phyloP scores from a whole-genome alignment of 1,140 invertebrate species.

The Leptestheria dahalacensis region DNA sequence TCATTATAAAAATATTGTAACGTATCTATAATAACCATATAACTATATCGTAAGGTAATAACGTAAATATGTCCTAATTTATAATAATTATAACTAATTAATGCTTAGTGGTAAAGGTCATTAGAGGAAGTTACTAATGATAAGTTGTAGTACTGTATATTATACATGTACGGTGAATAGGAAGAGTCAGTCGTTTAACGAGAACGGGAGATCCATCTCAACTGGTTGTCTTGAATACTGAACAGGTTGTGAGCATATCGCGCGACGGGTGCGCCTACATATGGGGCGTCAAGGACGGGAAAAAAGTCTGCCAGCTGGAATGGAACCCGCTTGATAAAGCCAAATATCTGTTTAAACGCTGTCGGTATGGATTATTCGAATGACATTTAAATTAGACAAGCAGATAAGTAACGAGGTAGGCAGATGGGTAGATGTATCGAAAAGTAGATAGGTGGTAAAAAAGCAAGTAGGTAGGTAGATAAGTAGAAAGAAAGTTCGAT shows the following conservation, averaged over 20 bases:
- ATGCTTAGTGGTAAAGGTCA: neutral
- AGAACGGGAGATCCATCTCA: too few species aligned
- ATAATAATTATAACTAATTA: neutral
- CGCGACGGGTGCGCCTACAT: slow-evolving; percentile 69
- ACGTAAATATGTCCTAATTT: neutral
- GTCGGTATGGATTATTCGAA: slow-evolving; percentile 37
- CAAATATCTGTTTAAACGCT: slow-evolving; percentile 70
- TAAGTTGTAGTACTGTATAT: too few species aligned
- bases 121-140: slow-evolving; percentile 12
- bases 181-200: too few species aligned
- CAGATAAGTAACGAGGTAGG: too few species aligned
- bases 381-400: too few species aligned
- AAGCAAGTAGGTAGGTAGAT: slow-evolving; percentile 15
- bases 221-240: slow-evolving; percentile 8
- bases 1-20: too few species aligned
- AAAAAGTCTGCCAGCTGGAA: slow-evolving; percentile 46
- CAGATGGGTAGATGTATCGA: too few species aligned
- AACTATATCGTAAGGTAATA: too few species aligned
- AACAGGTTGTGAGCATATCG: slow-evolving; percentile 59
- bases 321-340: slow-evolving; percentile 52
- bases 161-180: too few species aligned
- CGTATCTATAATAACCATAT: too few species aligned
- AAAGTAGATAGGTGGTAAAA: too few species aligned
- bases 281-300: slow-evolving; percentile 53
- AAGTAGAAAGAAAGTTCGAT: slow-evolving; percentile 5